Evolutionary conservation across 2,113 vertebrate genomes (phyloP).

Genomic region (Glaucidium brasilianum): DNA sequence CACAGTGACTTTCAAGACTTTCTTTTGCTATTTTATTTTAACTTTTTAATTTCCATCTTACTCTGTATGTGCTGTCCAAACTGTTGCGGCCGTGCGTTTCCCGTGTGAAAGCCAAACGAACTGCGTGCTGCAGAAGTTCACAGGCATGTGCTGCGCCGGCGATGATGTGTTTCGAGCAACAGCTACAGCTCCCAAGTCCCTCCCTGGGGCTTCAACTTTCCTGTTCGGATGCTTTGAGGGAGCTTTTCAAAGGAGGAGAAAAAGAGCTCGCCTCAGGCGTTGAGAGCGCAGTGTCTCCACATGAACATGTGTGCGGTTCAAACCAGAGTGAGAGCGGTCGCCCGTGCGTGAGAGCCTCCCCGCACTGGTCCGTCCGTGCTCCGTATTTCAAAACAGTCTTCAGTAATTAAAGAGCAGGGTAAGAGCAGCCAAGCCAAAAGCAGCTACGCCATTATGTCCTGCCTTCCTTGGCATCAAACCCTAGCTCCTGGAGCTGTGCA

Average conservation of each 20-base stretch:
- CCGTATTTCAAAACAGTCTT: neutral
- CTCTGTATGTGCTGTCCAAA: neutral
- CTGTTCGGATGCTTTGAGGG: neutral
- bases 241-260: neutral
- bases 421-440: neutral
- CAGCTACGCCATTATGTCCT: accelerated
- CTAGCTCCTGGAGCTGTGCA: neutral
- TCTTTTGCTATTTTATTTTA: neutral
- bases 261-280: accelerated
- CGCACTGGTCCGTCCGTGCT: accelerated
- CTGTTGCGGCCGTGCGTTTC: neutral
- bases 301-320: neutral
- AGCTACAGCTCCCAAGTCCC: neutral
- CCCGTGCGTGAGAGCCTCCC: neutral
- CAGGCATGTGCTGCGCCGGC: accelerated
- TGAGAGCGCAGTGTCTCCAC: accelerated
- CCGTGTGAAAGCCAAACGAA: accelerated
- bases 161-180: neutral
- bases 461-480: neutral
- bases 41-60: neutral
- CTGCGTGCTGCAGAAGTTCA: neutral
- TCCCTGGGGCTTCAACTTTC: neutral
- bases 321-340: neutral
- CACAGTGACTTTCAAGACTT: neutral
- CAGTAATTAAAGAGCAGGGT: neutral